A percentile compares a stretch with the other conserved stretches of the same genome.
phyloP scores from a whole-genome alignment of 2,888 invertebrate species.

The Drepana falcataria region DNA sequence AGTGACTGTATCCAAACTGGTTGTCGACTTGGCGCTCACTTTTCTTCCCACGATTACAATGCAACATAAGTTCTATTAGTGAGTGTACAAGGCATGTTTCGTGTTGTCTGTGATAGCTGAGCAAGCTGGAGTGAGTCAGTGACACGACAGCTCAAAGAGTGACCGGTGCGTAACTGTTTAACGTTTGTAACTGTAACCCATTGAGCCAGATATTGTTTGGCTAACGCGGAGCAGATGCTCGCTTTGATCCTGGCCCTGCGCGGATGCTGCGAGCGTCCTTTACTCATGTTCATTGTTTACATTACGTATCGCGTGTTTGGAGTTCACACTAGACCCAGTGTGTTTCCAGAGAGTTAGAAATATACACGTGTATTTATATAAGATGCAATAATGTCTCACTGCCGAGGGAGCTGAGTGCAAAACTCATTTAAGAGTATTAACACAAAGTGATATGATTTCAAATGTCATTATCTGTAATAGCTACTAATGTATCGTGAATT shows the following conservation, averaged over 20 bases:
- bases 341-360: background rate
- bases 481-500: too few relatives aligned
- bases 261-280: background rate
- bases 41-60: constrained; percentile 8
- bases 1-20: constrained; percentile 27
- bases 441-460: too few relatives aligned
- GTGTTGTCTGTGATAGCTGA: background rate
- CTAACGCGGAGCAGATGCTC: constrained; percentile 21
- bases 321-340: background rate
- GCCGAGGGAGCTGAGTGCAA: too few relatives aligned
- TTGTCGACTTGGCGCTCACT: constrained; percentile 17
- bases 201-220: constrained; percentile 29
- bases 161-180: constrained; percentile 27
- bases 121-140: background rate
- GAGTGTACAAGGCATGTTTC: background rate
- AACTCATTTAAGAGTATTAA: too few relatives aligned
- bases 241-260: constrained; percentile 6
- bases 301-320: background rate
- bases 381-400: background rate
- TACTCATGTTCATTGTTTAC: constrained; percentile 1
- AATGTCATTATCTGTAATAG: too few relatives aligned
- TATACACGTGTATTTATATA: background rate
- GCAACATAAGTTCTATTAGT: background rate
- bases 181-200: constrained; percentile 31
- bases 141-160: constrained; percentile 4